Conservation (phyloP, 2,113 vertebrate species). For the Riparia riparia region DNA sequence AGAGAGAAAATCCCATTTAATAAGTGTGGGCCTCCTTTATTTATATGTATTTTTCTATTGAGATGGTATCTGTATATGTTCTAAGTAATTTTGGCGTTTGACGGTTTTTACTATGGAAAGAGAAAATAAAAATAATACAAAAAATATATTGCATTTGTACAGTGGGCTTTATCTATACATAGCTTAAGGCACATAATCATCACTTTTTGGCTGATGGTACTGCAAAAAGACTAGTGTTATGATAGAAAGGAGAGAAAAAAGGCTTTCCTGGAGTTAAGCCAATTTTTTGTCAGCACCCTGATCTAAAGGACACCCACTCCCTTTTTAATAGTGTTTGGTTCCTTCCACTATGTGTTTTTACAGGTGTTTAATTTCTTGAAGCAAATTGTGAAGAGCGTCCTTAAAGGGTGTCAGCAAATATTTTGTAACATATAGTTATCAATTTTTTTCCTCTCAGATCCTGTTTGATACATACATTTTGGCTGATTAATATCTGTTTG, state of each 20-base stretch:
- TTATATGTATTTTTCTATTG: not conserved
- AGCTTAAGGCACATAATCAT: not conserved
- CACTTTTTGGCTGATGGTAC: not conserved
- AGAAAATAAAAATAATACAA: not conserved
- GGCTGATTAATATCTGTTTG: not conserved
- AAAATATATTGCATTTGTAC: not conserved
- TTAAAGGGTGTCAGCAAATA: not conserved
- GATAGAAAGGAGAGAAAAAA: not conserved
- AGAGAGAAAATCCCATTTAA: constrained; percentile 11
- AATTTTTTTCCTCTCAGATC: not conserved
- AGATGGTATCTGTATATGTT: not conserved
- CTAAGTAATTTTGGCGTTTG: not conserved
- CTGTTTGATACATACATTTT: not conserved
- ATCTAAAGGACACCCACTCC: not conserved
- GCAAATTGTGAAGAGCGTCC: not conserved
- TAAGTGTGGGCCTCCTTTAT: not conserved
- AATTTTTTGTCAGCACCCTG: not conserved
- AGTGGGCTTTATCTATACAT: not conserved
- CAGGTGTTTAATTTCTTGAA: not conserved
- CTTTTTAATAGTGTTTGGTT: not conserved
- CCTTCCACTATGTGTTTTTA: not conserved
- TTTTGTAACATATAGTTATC: not conserved
- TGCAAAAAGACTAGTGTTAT: not conserved
- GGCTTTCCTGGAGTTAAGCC: not conserved
- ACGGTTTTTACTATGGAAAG: not conserved